phyloP scores from a whole-genome alignment of 1,140 invertebrate genomes.

The Temnothorax curvispinosus region DNA sequence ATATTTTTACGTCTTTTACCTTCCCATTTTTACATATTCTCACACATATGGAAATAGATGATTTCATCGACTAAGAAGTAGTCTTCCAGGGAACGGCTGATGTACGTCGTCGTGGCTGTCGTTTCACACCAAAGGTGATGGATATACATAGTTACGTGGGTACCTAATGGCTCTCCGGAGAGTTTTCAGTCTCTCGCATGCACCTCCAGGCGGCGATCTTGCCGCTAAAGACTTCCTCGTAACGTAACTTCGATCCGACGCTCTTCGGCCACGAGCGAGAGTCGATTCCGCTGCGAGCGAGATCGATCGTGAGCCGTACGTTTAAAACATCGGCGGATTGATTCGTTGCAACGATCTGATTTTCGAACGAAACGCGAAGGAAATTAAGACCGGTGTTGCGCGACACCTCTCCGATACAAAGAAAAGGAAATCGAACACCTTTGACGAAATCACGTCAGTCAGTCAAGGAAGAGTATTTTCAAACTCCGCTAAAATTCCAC shows the following conservation, averaged over 20 bases:
- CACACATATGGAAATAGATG: neutral
- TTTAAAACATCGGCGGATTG: neutral
- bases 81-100: conserved; percentile 38
- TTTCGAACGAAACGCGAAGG: conserved; percentile 37
- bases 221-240: conserved; percentile 65
- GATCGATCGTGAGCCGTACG: conserved; percentile 21
- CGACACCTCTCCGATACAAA: neutral
- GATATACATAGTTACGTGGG: conserved; percentile 70
- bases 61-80: conserved; percentile 40
- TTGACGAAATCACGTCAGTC: conserved; percentile 48
- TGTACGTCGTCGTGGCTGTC: conserved; percentile 61
- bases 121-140: conserved; percentile 66
- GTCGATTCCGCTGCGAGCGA: conserved; percentile 17
- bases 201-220: conserved; percentile 63
- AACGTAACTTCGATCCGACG: conserved; percentile 48
- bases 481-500: conserved; percentile 7
- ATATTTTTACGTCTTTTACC: too few relatives aligned
- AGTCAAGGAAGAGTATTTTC: conserved; percentile 23
- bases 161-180: conserved; percentile 70
- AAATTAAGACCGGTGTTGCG: conserved; percentile 14
- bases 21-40: neutral
- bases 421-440: conserved; percentile 11
- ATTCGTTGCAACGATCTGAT: conserved; percentile 22
- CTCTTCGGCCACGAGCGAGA: neutral
- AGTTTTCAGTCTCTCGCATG: conserved; percentile 68